phyloP scores from a whole-genome alignment of 1,140 invertebrate genomes.

The Helicoverpa armigera region DNA sequence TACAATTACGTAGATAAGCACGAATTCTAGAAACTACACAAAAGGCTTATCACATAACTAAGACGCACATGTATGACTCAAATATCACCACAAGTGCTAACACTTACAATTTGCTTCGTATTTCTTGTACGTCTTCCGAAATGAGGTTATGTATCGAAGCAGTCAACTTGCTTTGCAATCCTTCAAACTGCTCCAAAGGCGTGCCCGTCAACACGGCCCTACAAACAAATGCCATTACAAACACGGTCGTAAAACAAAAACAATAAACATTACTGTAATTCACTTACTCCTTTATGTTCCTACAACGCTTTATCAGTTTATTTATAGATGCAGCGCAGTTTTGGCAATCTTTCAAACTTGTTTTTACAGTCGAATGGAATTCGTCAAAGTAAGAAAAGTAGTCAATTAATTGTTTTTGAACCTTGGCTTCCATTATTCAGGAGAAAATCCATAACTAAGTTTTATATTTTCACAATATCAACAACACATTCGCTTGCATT shows the following conservation, averaged over 20 bases:
- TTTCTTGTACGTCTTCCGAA: slow-evolving; percentile 68
- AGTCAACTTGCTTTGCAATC: slow-evolving; percentile 70
- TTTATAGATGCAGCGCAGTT: slow-evolving; percentile 82
- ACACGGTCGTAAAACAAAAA: slow-evolving; percentile 49
- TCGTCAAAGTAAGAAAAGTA: slow-evolving; percentile 82
- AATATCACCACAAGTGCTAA: slow-evolving; percentile 3
- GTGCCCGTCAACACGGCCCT: slow-evolving; percentile 72
- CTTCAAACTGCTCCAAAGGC: slow-evolving; percentile 75
- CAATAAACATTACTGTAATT: slow-evolving; percentile 39
- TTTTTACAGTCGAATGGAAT: slow-evolving; percentile 76
- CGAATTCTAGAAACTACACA: neutral
- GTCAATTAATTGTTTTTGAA: slow-evolving; percentile 82
- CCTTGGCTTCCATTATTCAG: slow-evolving; percentile 78
- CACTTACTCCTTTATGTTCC: slow-evolving; percentile 80
- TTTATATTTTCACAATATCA: slow-evolving; percentile 27
- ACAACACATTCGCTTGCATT: slow-evolving; percentile 12
- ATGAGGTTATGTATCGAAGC: slow-evolving; percentile 73
- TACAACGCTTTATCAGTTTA: slow-evolving; percentile 80
- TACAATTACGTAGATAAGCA: neutral
- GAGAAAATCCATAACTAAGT: slow-evolving; percentile 54
- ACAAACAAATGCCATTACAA: slow-evolving; percentile 55
- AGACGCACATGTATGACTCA: neutral
- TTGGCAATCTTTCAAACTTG: slow-evolving; percentile 83
- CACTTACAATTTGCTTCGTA: slow-evolving; percentile 74
- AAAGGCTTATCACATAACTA: slow-evolving; percentile 9